These are phyloP conservation scores for Chalcosyrphus nemorum DNA, from an alignment of 2,888 invertebrate species.

Conservation along the genomic window DNA sequence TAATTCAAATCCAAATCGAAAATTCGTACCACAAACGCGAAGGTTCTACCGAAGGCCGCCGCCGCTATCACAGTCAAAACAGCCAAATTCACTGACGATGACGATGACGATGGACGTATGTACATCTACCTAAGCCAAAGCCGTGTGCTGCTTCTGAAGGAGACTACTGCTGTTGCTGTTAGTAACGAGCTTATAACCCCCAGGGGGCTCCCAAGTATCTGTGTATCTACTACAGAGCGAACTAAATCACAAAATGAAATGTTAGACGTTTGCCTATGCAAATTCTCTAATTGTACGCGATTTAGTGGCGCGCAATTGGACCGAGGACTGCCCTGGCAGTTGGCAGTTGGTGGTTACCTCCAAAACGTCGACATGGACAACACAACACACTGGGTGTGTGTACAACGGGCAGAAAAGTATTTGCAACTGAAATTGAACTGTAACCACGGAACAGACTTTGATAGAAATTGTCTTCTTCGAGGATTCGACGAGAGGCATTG, in stretches of 20 bases:
- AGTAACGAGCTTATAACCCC: slow-evolving; percentile 37
- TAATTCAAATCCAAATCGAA: slow-evolving; percentile 68
- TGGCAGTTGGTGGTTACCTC: slow-evolving; percentile 39
- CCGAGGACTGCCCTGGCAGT: slow-evolving; percentile 40
- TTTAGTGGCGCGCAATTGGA: slow-evolving; percentile 72
- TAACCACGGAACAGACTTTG: slow-evolving; percentile 64
- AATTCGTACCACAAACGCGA: slow-evolving; percentile 69
- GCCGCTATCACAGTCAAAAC: slow-evolving; percentile 60
- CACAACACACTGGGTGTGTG: slow-evolving; percentile 75
- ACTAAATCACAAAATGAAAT: slow-evolving; percentile 67
- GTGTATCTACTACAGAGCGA: slow-evolving; percentile 46
- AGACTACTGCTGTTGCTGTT: too few relatives aligned
- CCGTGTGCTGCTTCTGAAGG: slow-evolving; percentile 39
- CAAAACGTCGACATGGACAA: slow-evolving; percentile 27
- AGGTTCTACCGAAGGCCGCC: slow-evolving; percentile 32
- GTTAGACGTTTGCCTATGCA: slow-evolving; percentile 73
- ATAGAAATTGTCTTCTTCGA: slow-evolving; percentile 68
- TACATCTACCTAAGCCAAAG: too few relatives aligned
- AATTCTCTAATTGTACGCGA: slow-evolving; percentile 73
- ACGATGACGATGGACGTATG: slow-evolving; percentile 10
- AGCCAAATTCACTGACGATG: slow-evolving; percentile 66
- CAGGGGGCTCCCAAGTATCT: slow-evolving; percentile 4
- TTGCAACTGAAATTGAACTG: slow-evolving; percentile 68
- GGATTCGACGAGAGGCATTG: slow-evolving; percentile 28
- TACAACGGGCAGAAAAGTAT: slow-evolving; percentile 54